Evolutionary conservation across 2,888 invertebrate species (phyloP).

Genomic region (Entomobrya proxima): DNA sequence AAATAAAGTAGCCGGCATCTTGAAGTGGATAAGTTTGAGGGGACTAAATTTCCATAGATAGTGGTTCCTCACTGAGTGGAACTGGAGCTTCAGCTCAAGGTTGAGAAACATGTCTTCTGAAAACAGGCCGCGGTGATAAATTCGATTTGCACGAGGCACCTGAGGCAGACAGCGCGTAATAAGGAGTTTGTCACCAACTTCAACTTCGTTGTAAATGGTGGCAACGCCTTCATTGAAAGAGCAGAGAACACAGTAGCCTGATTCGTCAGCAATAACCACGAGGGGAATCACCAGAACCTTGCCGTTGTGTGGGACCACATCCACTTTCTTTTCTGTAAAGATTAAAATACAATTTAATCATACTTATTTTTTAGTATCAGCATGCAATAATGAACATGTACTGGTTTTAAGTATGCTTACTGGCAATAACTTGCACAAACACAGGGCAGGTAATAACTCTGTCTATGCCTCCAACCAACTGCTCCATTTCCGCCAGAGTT

Average conservation of each 20-base stretch:
- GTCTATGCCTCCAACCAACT: neutral
- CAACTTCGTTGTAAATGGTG: conserved; percentile 32
- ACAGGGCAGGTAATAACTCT: conserved; percentile 1
- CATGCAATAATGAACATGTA: too few relatives aligned
- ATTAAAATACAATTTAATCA: neutral
- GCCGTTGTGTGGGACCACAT: neutral
- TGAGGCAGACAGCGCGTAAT: conserved; percentile 11
- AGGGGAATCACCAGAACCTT: neutral
- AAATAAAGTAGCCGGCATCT: neutral
- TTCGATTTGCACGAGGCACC: neutral
- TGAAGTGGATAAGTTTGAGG: neutral
- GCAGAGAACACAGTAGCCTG: conserved; percentile 45
- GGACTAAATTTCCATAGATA: conserved; percentile 18
- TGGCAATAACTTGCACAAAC: conserved; percentile 45
- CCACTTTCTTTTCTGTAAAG: conserved; percentile 44
- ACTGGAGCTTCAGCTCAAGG: conserved; percentile 42
- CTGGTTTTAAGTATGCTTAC: too few relatives aligned
- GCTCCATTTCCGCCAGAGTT: conserved; percentile 12
- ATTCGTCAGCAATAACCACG: conserved; percentile 33
- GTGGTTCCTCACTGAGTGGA: neutral
- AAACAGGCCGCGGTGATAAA: conserved; percentile 37
- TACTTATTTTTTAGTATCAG: too few relatives aligned
- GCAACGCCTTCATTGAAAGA: conserved; percentile 51
- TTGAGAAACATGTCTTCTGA: conserved; percentile 12
- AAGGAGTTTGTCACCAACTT: conserved; percentile 33